Conservation (phyloP, 2,797 vertebrate genomes). For the Danio albolineatus region DNA sequence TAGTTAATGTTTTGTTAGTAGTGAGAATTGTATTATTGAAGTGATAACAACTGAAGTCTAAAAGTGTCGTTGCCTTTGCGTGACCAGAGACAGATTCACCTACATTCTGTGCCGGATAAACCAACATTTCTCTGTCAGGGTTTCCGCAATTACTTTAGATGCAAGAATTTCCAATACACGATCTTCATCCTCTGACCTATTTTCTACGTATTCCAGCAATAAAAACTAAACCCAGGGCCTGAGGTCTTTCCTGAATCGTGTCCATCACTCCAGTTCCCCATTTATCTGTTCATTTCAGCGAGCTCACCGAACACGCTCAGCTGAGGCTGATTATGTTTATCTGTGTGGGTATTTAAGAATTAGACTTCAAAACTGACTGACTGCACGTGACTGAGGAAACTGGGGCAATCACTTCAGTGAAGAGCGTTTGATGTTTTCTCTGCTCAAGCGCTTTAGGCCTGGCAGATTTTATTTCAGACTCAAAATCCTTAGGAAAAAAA, state of each 20-base stretch:
- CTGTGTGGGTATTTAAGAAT: slow-evolving; percentile 35
- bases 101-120: slow-evolving; percentile 62
- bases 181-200: slow-evolving; percentile 24
- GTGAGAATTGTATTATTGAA: too few relatives aligned
- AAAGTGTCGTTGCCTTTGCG: slow-evolving; percentile 27
- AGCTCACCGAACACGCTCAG: slow-evolving; percentile 23
- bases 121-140: slow-evolving; percentile 33
- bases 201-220: slow-evolving; percentile 4
- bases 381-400: slow-evolving; percentile 51
- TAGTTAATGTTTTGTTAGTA: too few relatives aligned
- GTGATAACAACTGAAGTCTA: too few relatives aligned
- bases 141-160: background rate
- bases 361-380: slow-evolving; percentile 28
- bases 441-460: slow-evolving; percentile 29
- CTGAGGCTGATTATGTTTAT: slow-evolving; percentile 31
- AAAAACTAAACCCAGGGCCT: background rate
- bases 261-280: background rate
- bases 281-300: slow-evolving; percentile 1
- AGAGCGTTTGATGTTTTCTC: slow-evolving; percentile 30
- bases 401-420: slow-evolving; percentile 50
- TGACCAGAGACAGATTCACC: slow-evolving; percentile 63
- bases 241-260: background rate
- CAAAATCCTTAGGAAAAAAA: slow-evolving; percentile 27
- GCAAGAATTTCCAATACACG: slow-evolving; percentile 7
- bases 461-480: slow-evolving; percentile 1